These are phyloP conservation scores for Amphipoea oculea DNA, from an alignment of 2,888 invertebrate species.

Conservation along the genomic window DNA sequence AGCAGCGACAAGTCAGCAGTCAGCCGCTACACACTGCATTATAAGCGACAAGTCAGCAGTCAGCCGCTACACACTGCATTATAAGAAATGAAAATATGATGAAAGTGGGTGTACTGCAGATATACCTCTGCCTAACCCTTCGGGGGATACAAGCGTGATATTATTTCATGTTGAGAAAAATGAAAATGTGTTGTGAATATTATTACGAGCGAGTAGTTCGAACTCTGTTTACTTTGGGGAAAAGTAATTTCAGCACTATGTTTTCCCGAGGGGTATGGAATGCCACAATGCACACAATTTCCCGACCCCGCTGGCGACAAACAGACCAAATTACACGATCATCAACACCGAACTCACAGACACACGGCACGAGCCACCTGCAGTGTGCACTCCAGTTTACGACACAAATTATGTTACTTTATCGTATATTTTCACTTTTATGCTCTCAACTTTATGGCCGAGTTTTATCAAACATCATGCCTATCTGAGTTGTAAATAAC, in stretches of 20 bases:
- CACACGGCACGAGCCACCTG: constrained; percentile 1
- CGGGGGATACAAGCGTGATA: too few species aligned
- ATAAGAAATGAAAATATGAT: neutral
- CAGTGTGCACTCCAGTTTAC: constrained; percentile 15
- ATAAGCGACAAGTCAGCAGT: too few species aligned
- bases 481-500: constrained; percentile 37
- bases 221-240: neutral
- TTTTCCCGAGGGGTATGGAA: neutral
- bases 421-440: constrained; percentile 35
- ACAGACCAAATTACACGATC: constrained; percentile 3
- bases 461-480: constrained; percentile 35
- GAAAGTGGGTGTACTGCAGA: neutral
- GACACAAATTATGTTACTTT: constrained; percentile 11
- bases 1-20: neutral
- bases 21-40: neutral
- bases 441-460: constrained; percentile 17
- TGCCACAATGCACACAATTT: constrained; percentile 20
- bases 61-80: neutral
- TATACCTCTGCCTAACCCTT: too few species aligned
- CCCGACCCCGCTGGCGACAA: neutral
- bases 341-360: neutral
- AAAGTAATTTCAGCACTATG: constrained; percentile 8
- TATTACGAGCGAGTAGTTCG: neutral
- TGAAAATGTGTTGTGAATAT: neutral
- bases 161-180: neutral